Evolutionary conservation across 2,797 vertebrate genomes (phyloP), one percentile per base, ranked within the genome.

Genomic region (Macroramphosus scolopax): DNA sequence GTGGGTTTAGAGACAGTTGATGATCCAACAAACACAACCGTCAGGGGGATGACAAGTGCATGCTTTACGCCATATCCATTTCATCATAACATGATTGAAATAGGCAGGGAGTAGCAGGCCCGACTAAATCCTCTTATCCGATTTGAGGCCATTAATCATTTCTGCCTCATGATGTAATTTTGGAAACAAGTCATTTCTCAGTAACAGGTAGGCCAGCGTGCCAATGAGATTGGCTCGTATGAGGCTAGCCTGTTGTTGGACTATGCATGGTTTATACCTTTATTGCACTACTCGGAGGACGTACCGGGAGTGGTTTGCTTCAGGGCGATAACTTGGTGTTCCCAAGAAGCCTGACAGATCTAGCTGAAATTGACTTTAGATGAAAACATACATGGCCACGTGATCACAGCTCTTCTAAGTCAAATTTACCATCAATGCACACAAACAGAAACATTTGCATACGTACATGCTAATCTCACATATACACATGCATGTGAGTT

Each of bases 121-220:
- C 9, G 1, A 51, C 50, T 51, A 84, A 84, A 88, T 85, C 80
- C 80, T 85, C 78, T 84, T 83, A 78, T 82, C 75, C 34, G 68
- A 83, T 83, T 79, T 80, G 52, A 75, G 60, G 66, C 69, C 82
- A 85, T 81, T 81, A 82, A 82, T 86, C 75, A 80, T 85, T 78
- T 70, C 62, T 83, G 74, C 63, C 51, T 71, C 67, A 52, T 78
- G 77, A 78, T 77, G 77, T 77, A 45, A 82, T 86, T 82, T 81
- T 71, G 58, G 67, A 30, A 77, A 76, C 58, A 55, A 74, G 72
- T 82, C 38, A 65, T 77, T 83, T 75, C 65, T 69, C 51, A 48
- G 64, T 63, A 68, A 72, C 77, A 84, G 74, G 77, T 81, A 76
- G 57, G 65, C 55, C 56, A 60, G 32, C 49, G 46, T 38, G 37